Base-by-base conservation (phyloP, 2,888 invertebrate species). In the Caenorhabditis virilis region DNA sequence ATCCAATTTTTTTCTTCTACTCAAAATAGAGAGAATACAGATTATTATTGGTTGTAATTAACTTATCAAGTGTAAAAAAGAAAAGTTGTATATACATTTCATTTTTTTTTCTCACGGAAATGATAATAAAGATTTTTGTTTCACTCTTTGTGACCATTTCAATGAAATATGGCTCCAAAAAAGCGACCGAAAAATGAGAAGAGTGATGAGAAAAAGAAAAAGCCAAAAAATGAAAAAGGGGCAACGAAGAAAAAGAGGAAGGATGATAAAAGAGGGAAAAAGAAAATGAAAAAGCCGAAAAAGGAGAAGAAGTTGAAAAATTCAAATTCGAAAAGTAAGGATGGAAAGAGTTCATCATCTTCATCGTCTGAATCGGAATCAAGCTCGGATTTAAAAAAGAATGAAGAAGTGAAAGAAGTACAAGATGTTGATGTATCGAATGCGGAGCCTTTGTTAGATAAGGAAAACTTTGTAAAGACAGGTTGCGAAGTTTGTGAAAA, bases 401-500 rank as follows among this genome's bases (percentile, higher is more conserved):
- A n/a, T n/a, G n/a, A n/a, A n/a, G n/a, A n/a, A n/a, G n/a, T n/a
- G n/a, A n/a, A n/a, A n/a, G n/a, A n/a, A n/a, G n/a, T n/a, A n/a
- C n/a, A n/a, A n/a, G n/a, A n/a, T n/a, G n/a, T n/a, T n/a, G n/a
- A n/a, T n/a, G n/a, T n/a, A n/a, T n/a, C n/a, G n/a, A n/a, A n/a
- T n/a, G n/a, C n/a, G n/a, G n/a, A n/a, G n/a, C n/a, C n/a, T n/a
- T n/a, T n/a, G n/a, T n/a, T n/a, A n/a, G n/a, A n/a, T n/a, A n/a
- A n/a, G n/a, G n/a, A n/a, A n/a, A n/a, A n/a, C n/a, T n/a, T n/a
- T n/a, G n/a, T n/a, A n/a, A n/a, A n/a, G 20, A 20, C 38, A 4
- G 11, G 25, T 20, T 63, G 62, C 27, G 52, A 57, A 41, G 22
- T 53, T 15, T 63, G 62, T 20, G 3, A 30, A 11, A 41, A 23